Base-by-base conservation (phyloP, 2,113 vertebrate species). In the Xiphophorus maculatus region DNA sequence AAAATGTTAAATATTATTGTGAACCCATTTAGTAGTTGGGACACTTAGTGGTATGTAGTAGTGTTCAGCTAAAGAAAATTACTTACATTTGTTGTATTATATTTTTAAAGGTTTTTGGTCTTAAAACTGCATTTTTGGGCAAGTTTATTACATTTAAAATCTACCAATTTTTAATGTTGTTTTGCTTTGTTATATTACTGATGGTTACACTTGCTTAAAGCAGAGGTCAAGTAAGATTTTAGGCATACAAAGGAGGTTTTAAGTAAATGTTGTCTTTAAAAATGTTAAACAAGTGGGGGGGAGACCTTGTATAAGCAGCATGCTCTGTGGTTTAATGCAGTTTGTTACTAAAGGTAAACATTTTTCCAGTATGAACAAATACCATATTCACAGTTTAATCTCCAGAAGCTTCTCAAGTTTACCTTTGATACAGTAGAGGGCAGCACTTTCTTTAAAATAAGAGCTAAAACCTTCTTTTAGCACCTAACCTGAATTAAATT, bases 391-490 rank as follows among this genome's bases (percentile, higher is more conserved):
- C 14, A 44, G 25, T 15, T 1, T 27, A 2, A 58, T 17, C n/a
- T n/a, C 12, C 12, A 37, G 22, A 30, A 29, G 61, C n/a, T 40
- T 66, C 14, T 32, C 28, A 61, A 69, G n/a, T 87, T 35, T 67
- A 8, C n/a, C 64, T 29, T 8, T 66, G 28, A 66, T 68, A 80
- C 93, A 93, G 84, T 79, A 94, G 94, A 74, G 90, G 94, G 92
- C 93, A 93, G 91, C 90, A 91, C 68, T 35, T 63, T 87, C 90
- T 73, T 73, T 69, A 12, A 72, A 19, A 87, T 77, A 5, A 19
- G 29, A 68, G n/a, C 25, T 17, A 14, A 11, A 69, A 48, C 10
- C 40, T 63, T n/a, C 33, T 15, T 74, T 42, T 42, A 42, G 40
- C 14, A 14, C 40, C 3, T 15, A 42, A 42, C 3, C 3, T 42